Evolutionary conservation across 2,888 invertebrate genomes (phyloP), one percentile per base, ranked within the genome.

Genomic region (Rhagophthalmus giganteus): DNA sequence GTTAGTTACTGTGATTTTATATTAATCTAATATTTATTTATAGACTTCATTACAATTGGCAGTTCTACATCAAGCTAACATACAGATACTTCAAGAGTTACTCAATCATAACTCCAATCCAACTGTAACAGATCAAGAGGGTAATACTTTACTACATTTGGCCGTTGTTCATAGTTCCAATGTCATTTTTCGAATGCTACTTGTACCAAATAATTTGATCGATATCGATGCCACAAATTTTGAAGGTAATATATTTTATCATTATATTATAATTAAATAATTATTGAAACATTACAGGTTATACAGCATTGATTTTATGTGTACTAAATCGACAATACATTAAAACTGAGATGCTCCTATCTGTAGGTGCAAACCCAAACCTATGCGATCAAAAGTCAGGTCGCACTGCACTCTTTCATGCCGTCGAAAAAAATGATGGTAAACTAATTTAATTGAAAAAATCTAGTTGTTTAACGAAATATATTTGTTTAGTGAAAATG

Each of bases 41-140:
- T 73, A 81, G 80, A 77, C 79, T 0, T 73, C 81, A 0, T 64
- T 81, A 0, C 77, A 76, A 45, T 65, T 81, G 60, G 71, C 79
- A 0, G 61, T 81, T 0, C 40, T 68, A 2, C 26, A 73, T 44
- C 64, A 73, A 7, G 61, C 65, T 0, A 32, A 54, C 4, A 45
- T 67, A 0, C 48, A 62, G 0, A 67, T 76, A 35, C 70, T 76
- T 0, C 38, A 60, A 0, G 16, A 69, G 0, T 65, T 81, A 7
- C 64, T 80, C 1, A 57, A 65, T 1, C 61, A 70, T 35, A 76
- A 76, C 0, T 80, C 80, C 0, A 73, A 76, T 37, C 60, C 74
- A 0, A 47, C 74, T 1, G 60, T 65, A 0, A 37, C 60, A 0
- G 79, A 80, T 47, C 64, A 65, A 0, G 75, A 78, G 0, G 72